Conservation (phyloP, 1,140 invertebrate species). For the Drosophila sechellia region DNA sequence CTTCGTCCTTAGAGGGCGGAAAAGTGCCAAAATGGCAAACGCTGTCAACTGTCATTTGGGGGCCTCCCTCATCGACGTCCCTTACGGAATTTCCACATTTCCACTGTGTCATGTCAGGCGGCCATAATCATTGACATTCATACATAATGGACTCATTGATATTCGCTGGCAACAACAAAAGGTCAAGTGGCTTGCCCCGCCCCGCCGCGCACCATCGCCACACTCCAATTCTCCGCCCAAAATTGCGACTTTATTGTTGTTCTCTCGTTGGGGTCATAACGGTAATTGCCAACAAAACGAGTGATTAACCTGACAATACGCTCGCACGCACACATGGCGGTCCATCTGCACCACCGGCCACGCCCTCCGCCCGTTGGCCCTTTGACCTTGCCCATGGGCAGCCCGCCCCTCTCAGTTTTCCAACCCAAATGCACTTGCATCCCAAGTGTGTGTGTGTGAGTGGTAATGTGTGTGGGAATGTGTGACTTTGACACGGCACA, state of each 20-base stretch:
- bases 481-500: conserved; percentile 32
- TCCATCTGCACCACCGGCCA: conserved; percentile 4
- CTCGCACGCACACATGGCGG: conserved; percentile 32
- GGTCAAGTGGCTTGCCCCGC: conserved; percentile 58
- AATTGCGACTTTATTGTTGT: conserved; percentile 51
- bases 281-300: conserved; percentile 79
- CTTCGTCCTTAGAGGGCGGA: conserved; percentile 5
- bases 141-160: conserved; percentile 80
- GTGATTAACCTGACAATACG: conserved; percentile 77
- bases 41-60: conserved; percentile 64
- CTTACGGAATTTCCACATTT: conserved; percentile 6
- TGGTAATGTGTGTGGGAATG: conserved; percentile 2
- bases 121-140: conserved; percentile 78
- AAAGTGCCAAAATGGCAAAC: conserved; percentile 64
- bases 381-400: conserved; percentile 57
- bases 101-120: conserved; percentile 71
- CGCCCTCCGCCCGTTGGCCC: conserved; percentile 23
- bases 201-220: no score
- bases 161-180: conserved; percentile 72
- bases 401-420: neutral
- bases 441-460: neutral
- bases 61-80: conserved; percentile 22
- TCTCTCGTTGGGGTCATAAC: conserved; percentile 67
- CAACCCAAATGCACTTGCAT: conserved; percentile 30
- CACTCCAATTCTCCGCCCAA: no score